Evolutionary conservation across 2,888 invertebrate species (phyloP), one percentile per base, ranked within the genome.

Genomic region (Patella pellucida): DNA sequence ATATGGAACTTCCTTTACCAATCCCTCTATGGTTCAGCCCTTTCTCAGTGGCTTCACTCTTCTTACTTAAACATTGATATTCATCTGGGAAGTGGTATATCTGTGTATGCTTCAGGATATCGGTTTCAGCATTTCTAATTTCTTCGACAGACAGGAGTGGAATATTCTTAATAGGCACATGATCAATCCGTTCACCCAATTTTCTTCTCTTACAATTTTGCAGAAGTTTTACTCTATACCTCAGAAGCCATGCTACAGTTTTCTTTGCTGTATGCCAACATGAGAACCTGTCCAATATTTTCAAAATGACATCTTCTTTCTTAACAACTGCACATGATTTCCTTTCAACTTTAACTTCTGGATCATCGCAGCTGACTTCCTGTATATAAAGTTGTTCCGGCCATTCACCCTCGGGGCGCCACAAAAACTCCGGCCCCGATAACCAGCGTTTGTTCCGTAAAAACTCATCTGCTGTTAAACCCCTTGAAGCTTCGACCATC

Each of bases 331-430:
- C 71, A 71, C 11, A 52, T 1, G 19, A 27, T 54, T 19, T 71
- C 27, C 15, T 56, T 56, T 56, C 56, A 12, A 23, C 54, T 52
- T 71, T 71, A 15, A 71, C 71, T 52, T 71, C 71, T 12, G 71
- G 31, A 15, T 52, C 19, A 23, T 51, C 16, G 4, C 2, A 70
- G 19, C 27, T 27, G 19, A 50, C 19, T 16, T 50, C 19, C 19
- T 5, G 19, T 19, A 50, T 14, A 50, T 19, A 50, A 19, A 23
- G 70, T 51, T 56, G 70, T 16, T 52, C 1, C n/a, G 50, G 19
- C 12, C 70, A 56, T 56, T 56, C 56, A 56, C 70, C 19, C 3
- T 52, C 52, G 16, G 70, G 16, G 4, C 7, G 31, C 70, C 70
- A 70, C 12, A 70, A 50, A 19, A 70, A 70, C 12, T 19, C 19